phyloP scores from a whole-genome alignment of 2,888 invertebrate genomes.

The Eremobia ochroleuca region DNA sequence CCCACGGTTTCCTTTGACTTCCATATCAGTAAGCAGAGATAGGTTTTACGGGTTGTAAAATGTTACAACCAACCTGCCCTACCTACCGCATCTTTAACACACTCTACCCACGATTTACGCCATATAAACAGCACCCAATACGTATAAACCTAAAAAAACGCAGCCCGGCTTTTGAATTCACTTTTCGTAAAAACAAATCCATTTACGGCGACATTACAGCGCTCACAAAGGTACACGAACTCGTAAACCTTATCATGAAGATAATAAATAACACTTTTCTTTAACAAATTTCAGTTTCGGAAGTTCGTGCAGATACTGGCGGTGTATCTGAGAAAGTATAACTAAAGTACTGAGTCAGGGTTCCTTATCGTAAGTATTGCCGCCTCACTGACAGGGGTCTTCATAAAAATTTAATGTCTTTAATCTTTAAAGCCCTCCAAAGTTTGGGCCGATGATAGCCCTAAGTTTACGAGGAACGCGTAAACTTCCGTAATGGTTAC shows the following conservation, averaged over 20 bases:
- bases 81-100: slow-evolving; percentile 27
- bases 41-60: slow-evolving; percentile 34
- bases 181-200: slow-evolving; percentile 64
- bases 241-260: slow-evolving; percentile 66
- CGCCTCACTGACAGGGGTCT: slow-evolving; percentile 83
- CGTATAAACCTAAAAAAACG: slow-evolving; percentile 43
- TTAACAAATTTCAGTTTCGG: slow-evolving; percentile 70
- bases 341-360: slow-evolving; percentile 76
- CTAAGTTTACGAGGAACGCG: slow-evolving; percentile 80
- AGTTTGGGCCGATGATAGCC: slow-evolving; percentile 83
- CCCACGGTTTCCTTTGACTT: not conserved
- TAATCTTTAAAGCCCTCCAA: slow-evolving; percentile 86
- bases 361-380: slow-evolving; percentile 78
- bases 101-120: slow-evolving; percentile 7
- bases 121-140: slow-evolving; percentile 40
- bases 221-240: slow-evolving; percentile 61
- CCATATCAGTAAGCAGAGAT: not conserved
- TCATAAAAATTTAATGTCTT: slow-evolving; percentile 87
- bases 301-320: slow-evolving; percentile 69
- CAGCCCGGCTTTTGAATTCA: slow-evolving; percentile 53
- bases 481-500: slow-evolving; percentile 76
- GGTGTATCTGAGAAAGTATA: slow-evolving; percentile 71
- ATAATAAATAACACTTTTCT: slow-evolving; percentile 71
- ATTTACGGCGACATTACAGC: slow-evolving; percentile 57
- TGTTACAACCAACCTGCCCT: slow-evolving; percentile 32